These are phyloP conservation scores for Lissonota sp. DNA, from an alignment of 2,888 invertebrate genomes.

Conservation along the genomic window DNA sequence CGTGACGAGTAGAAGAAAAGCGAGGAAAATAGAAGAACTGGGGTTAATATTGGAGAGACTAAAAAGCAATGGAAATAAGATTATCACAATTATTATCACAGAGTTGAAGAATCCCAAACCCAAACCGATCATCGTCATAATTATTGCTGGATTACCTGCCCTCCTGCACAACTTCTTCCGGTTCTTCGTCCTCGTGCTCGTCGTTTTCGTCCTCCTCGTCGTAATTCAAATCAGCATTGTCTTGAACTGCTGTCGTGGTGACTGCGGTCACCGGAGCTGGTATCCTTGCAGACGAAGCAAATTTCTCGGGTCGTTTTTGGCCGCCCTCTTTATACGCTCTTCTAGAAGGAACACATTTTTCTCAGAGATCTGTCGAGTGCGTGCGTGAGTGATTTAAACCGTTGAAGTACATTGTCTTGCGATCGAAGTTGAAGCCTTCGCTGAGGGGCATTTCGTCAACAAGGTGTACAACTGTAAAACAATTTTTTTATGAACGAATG, in stretches of 20 bases:
- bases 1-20: no score
- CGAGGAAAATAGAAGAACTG: not conserved
- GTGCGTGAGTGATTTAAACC: conserved; percentile 18
- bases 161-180: conserved; percentile 9
- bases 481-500: conserved; percentile 3
- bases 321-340: conserved; percentile 97
- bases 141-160: conserved; percentile 4
- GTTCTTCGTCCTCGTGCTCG: conserved; percentile 66
- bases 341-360: conserved; percentile 97
- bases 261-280: conserved; percentile 77
- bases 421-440: conserved; percentile 63
- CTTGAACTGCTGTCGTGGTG: no score
- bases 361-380: conserved; percentile 89
- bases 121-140: conserved; percentile 3
- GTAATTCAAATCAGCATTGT: conserved; percentile 59
- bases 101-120: conserved; percentile 5
- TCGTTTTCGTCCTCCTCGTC: conserved; percentile 72
- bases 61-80: not conserved
- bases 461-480: conserved; percentile 55
- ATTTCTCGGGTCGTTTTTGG: conserved; percentile 87
- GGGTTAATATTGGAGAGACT: not conserved
- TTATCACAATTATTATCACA: conserved; percentile 9
- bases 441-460: conserved; percentile 69
- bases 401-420: conserved; percentile 47
- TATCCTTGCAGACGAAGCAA: conserved; percentile 84